Evolutionary conservation across 1,140 invertebrate species (phyloP).

Genomic region (Sycophila sp.): DNA sequence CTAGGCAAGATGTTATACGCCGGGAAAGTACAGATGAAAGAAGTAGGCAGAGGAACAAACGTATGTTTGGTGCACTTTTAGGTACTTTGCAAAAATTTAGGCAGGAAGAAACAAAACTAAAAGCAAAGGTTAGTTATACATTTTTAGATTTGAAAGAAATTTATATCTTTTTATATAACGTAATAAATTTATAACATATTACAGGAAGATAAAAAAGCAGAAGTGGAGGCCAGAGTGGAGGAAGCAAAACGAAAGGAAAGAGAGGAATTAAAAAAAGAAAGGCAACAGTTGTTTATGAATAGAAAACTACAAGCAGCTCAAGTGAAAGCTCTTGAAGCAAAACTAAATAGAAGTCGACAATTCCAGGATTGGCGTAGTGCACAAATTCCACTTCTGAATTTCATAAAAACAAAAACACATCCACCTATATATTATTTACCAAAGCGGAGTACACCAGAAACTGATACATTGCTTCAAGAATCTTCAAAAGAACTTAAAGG

Average conservation of each 20-base stretch:
- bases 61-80: constrained; percentile 94
- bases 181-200: constrained; percentile 39
- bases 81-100: constrained; percentile 96
- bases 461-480: constrained; percentile 68
- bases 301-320: constrained; percentile 88
- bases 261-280: constrained; percentile 84
- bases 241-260: constrained; percentile 89
- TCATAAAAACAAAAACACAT: constrained; percentile 88
- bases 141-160: not conserved
- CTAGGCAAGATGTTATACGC: constrained; percentile 80
- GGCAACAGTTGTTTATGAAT: constrained; percentile 85
- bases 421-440: constrained; percentile 91
- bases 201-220: constrained; percentile 83
- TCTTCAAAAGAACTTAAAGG: constrained; percentile 71
- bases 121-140: constrained; percentile 72
- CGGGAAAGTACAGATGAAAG: constrained; percentile 86
- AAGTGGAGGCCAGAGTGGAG: constrained; percentile 94
- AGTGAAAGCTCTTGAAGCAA: constrained; percentile 89
- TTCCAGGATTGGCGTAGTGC: constrained; percentile 89
- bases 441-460: constrained; percentile 73
- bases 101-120: constrained; percentile 90
- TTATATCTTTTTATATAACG: not conserved
- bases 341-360: constrained; percentile 87
- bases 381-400: constrained; percentile 80
- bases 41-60: constrained; percentile 84